A percentile compares a stretch with the other conserved stretches of the same genome.
These are phyloP conservation scores for Podarcis raffonei DNA, from an alignment of 2,113 vertebrate species.

Conservation along the genomic window DNA sequence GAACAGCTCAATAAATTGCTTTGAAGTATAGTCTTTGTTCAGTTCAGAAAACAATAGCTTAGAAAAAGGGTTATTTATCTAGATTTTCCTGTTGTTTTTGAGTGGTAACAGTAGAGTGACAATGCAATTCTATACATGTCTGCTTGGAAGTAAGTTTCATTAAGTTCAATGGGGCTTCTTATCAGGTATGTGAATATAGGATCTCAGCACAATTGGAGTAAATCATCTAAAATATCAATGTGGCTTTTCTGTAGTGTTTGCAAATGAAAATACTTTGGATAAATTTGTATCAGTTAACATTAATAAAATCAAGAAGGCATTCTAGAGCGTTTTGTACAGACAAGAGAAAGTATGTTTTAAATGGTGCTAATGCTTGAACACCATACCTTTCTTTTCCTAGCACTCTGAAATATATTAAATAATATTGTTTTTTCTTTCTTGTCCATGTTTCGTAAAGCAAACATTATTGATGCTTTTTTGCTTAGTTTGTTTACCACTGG, in stretches of 20 bases:
- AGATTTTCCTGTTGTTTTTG: not conserved
- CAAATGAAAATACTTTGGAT: not conserved
- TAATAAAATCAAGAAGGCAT: slow-evolving; percentile 24
- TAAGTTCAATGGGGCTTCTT: not conserved
- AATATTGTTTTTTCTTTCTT: not conserved
- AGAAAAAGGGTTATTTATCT: not conserved
- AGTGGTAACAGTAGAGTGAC: too few relatives aligned
- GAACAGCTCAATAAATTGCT: not conserved
- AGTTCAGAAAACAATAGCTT: not conserved
- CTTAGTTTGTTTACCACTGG: not conserved
- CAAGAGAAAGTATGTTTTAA: not conserved
- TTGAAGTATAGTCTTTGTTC: not conserved
- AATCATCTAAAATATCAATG: not conserved
- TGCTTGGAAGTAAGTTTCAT: not conserved
- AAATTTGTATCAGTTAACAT: not conserved
- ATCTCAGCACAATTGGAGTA: not conserved
- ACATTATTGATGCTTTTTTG: not conserved
- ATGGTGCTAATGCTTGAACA: not conserved
- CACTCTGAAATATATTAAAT: not conserved
- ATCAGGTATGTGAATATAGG: not conserved
- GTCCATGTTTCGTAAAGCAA: not conserved
- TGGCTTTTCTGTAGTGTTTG: not conserved
- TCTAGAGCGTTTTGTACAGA: not conserved
- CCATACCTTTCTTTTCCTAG: not conserved
- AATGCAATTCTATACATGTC: not conserved